Base-by-base conservation (phyloP, 2,113 vertebrate genomes). In the Apus apus region DNA sequence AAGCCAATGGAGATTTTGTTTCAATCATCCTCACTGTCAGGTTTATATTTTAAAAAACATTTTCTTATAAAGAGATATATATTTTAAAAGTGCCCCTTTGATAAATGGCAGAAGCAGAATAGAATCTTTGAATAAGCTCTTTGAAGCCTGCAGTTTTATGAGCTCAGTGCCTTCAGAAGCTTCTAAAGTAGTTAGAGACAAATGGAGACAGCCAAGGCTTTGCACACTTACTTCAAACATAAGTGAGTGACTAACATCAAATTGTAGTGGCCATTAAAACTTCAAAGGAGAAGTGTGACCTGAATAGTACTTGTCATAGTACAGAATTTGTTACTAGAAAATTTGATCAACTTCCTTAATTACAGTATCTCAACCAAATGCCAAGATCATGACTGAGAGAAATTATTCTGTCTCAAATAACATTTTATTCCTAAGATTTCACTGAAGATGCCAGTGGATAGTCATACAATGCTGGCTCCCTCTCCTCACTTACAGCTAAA, bases 261-360 rank as follows among this genome's bases (percentile, higher is more conserved):
- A 97, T 87, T 97, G 90, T 96, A 95, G 94, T 94, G 95, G 97
- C 95, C 96, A 97, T 97, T 96, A 97, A 97, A 97, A 96, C 95
- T 96, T 97, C 95, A 97, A 97, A 97, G 76, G 66, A 73, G 66
- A 87, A 87, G 66, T 79, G 64, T 96, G 96, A 97, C 94, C 94
- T 97, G 94, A 95, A 94, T 96, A 95, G 92, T 78, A 93, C 90
- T 87, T 92, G 58, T 65, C 75, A 84, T 34, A 50, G 2, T 48
- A 54, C 61, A 78, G 61, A 66, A 62, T 83, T 93, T 95, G 58
- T 74, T 73, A 84, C 78, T 76, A 74, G 36, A 92, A 92, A 81
- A 90, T 72, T 51, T 77, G 89, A 94, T 94, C 93, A 94, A 91
- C 79, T 70, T 89, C 93, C 93, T 21, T 13, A 94, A 95, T 95